These are phyloP conservation scores for Teleogryllus occipitalis DNA, from an alignment of 1,140 invertebrate genomes.

Conservation along the genomic window DNA sequence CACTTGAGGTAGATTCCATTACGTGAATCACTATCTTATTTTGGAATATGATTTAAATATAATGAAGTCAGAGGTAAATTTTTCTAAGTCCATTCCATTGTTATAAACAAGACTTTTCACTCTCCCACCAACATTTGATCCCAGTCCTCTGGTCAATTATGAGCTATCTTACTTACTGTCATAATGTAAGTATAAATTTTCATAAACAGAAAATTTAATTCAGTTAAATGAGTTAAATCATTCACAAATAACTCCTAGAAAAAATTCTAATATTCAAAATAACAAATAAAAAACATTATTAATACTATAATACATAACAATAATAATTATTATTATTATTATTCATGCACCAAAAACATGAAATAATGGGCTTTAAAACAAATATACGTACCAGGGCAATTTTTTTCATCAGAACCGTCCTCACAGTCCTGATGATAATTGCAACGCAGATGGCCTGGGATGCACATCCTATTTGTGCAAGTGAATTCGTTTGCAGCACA, in stretches of 20 bases:
- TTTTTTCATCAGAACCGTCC: conserved; percentile 59
- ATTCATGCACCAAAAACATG: no score
- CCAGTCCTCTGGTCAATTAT: no score
- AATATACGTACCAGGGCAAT: conserved; percentile 53
- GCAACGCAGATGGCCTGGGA: conserved; percentile 37
- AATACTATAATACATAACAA: neutral
- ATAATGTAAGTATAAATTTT: no score
- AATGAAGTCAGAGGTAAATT: no score
- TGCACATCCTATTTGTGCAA: conserved; percentile 8
- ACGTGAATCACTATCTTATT: no score
- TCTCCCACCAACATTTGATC: no score
- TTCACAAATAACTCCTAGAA: neutral
- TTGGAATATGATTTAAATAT: no score
- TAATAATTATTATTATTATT: no score
- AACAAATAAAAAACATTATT: neutral
- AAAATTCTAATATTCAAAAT: neutral
- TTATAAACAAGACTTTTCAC: no score
- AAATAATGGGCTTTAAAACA: neutral
- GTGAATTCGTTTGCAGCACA: conserved; percentile 9
- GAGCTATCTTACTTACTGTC: no score
- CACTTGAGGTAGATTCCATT: no score
- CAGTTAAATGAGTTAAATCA: neutral
- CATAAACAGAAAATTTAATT: neutral
- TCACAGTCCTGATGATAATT: conserved; percentile 52
- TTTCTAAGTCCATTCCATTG: no score